These are phyloP conservation scores for Aporophyla nigra DNA, from an alignment of 2,888 invertebrate genomes.

Conservation along the genomic window DNA sequence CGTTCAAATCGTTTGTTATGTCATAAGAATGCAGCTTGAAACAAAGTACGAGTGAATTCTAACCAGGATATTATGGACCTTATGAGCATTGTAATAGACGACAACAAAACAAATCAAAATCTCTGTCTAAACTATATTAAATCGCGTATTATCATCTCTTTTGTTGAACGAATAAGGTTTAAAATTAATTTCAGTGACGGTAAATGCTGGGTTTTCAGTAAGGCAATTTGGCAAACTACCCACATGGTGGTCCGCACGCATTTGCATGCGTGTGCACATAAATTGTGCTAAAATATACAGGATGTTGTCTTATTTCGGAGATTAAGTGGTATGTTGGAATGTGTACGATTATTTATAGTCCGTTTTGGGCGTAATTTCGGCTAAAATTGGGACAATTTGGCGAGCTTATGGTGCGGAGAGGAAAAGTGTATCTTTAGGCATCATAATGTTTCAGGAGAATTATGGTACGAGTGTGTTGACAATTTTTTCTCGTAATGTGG, in stretches of 20 bases:
- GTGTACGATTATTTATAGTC: constrained; percentile 69
- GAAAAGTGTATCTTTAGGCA: constrained; percentile 13
- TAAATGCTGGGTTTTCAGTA: constrained; percentile 17
- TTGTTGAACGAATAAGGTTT: constrained; percentile 5
- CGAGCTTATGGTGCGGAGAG: constrained; percentile 10
- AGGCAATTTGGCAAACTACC: constrained; percentile 78
- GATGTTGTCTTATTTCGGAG: constrained; percentile 76
- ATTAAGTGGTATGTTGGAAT: constrained; percentile 75
- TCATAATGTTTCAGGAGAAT: constrained; percentile 7
- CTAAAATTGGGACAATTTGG: constrained; percentile 53
- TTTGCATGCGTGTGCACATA: constrained; percentile 70
- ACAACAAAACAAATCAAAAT: constrained; percentile 4
- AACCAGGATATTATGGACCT: constrained; percentile 44
- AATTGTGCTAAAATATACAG: constrained; percentile 72
- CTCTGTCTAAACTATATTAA: background rate
- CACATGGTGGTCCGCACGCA: constrained; percentile 68
- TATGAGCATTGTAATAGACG: constrained; percentile 28
- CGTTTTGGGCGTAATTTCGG: constrained; percentile 65
- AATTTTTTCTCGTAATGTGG: background rate
- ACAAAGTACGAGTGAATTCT: constrained; percentile 17
- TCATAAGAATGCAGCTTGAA: constrained; percentile 43
- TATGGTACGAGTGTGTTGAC: constrained; percentile 1
- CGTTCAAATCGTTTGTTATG: constrained; percentile 3
- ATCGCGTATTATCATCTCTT: constrained; percentile 9
- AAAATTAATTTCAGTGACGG: constrained; percentile 28